A percentile compares a stretch with the other conserved stretches of the same genome.
Evolutionary conservation across 2,113 vertebrate species (phyloP).

Genomic region (Corythornis cristatus): DNA sequence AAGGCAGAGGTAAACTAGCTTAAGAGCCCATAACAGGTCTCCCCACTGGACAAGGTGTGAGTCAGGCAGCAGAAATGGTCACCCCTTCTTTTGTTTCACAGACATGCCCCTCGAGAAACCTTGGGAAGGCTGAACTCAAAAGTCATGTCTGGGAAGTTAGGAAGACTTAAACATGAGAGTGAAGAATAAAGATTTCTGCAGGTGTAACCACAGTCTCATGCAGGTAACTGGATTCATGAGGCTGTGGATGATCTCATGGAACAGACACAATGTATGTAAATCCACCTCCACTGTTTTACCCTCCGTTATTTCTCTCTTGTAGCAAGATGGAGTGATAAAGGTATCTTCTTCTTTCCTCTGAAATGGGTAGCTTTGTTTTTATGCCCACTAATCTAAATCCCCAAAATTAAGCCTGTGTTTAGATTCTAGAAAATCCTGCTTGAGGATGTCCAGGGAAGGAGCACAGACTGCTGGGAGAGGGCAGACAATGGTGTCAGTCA

Average conservation of each 20-base stretch:
- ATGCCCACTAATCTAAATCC: neutral
- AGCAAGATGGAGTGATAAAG: neutral
- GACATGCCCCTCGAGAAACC: neutral
- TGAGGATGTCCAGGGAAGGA: neutral
- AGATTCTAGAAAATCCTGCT: neutral
- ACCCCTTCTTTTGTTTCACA: neutral
- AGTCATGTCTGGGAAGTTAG: neutral
- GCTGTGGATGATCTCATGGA: neutral
- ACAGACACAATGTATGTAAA: neutral
- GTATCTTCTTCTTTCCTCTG: neutral
- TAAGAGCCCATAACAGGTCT: neutral
- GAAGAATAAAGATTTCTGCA: neutral
- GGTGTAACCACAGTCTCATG: neutral
- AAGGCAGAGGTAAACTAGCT: neutral
- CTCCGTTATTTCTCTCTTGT: neutral
- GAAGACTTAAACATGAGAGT: neutral
- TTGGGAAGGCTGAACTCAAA: neutral
- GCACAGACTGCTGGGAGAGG: neutral
- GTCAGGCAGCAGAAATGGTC: neutral
- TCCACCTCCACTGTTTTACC: neutral
- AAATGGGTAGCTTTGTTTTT: neutral
- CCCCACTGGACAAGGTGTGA: neutral
- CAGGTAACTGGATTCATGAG: neutral
- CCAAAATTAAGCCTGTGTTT: neutral
- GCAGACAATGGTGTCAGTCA: neutral